phyloP scores from a whole-genome alignment of 2,888 invertebrate species.

The Cinara cedri region DNA sequence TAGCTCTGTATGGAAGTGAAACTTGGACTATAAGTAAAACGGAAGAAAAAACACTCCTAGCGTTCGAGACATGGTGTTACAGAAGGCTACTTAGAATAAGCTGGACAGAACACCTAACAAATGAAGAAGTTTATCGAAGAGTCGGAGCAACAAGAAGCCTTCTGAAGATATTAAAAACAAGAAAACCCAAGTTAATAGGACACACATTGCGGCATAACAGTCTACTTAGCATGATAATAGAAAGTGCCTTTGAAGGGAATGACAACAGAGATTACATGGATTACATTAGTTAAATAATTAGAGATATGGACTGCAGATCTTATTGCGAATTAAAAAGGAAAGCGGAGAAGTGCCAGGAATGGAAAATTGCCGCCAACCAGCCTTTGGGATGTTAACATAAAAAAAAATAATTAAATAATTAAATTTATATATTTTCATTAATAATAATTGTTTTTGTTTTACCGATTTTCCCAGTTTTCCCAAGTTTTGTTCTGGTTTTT shows the following conservation, averaged over 20 bases:
- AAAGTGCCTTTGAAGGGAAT: not conserved
- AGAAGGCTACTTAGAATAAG: not conserved
- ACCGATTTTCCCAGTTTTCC: too few relatives aligned
- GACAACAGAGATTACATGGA: not conserved
- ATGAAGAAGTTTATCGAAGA: not conserved
- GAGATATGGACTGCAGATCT: not conserved
- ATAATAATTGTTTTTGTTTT: too few relatives aligned
- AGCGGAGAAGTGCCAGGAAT: constrained; percentile 6
- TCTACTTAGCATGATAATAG: constrained; percentile 5
- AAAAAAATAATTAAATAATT: too few relatives aligned
- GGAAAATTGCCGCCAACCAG: constrained; percentile 12
- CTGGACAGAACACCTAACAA: constrained; percentile 3
- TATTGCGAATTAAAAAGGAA: constrained; percentile 22
- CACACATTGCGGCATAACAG: not conserved
- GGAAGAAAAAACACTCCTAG: not conserved
- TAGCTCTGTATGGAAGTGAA: not conserved
- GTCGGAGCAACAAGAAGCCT: not conserved
- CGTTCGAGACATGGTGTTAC: constrained; percentile 3
- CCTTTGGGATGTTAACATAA: constrained; percentile 4
- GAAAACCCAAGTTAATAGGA: not conserved
- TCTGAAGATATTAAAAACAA: constrained; percentile 7
- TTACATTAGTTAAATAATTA: constrained; percentile 10
- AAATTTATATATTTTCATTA: too few relatives aligned
- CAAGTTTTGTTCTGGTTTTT: too few relatives aligned
- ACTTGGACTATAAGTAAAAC: not conserved